Evolutionary conservation across 1,140 invertebrate species (phyloP).

Genomic region (Drosophila orosa): DNA sequence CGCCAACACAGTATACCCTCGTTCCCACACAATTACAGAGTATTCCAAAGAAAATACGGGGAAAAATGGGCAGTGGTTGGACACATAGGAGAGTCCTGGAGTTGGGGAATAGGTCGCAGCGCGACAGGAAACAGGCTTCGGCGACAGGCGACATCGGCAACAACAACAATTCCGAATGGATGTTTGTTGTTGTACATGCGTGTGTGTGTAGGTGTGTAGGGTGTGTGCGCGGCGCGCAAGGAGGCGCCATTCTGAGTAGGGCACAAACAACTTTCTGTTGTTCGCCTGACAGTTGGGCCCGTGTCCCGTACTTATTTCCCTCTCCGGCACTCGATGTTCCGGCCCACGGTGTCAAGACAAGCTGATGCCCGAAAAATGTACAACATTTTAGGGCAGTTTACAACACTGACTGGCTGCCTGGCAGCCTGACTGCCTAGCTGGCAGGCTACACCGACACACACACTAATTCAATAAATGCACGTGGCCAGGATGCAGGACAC

Average conservation of each 20-base stretch:
- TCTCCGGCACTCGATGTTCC: background rate
- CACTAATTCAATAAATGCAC: constrained; percentile 79
- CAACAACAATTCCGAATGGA: constrained; percentile 53
- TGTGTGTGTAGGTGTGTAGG: background rate
- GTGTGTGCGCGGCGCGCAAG: constrained; percentile 9
- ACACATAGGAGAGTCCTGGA: constrained; percentile 14
- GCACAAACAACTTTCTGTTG: constrained; percentile 67
- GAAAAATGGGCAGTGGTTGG: constrained; percentile 55
- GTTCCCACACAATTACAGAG: constrained; percentile 1
- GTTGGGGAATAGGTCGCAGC: constrained; percentile 45
- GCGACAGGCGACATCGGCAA: constrained; percentile 63
- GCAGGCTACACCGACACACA: constrained; percentile 43
- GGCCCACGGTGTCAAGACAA: constrained; percentile 56
- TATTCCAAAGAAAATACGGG: constrained; percentile 29
- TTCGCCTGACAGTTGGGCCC: constrained; percentile 58
- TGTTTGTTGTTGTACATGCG: constrained; percentile 45
- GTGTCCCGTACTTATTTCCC: constrained; percentile 21
- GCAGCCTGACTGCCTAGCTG: background rate
- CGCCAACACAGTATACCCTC: background rate
- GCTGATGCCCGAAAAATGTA: constrained; percentile 72
- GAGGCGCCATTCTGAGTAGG: constrained; percentile 53
- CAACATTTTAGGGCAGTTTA: constrained; percentile 60
- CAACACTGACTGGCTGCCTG: constrained; percentile 48
- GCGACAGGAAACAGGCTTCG: constrained; percentile 71
- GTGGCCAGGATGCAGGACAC: constrained; percentile 71